Percentiles rank a stretch among this genome's conserved stretches.
Conservation (phyloP, 1,140 invertebrate genomes). For the Drosophila ananassae region DNA sequence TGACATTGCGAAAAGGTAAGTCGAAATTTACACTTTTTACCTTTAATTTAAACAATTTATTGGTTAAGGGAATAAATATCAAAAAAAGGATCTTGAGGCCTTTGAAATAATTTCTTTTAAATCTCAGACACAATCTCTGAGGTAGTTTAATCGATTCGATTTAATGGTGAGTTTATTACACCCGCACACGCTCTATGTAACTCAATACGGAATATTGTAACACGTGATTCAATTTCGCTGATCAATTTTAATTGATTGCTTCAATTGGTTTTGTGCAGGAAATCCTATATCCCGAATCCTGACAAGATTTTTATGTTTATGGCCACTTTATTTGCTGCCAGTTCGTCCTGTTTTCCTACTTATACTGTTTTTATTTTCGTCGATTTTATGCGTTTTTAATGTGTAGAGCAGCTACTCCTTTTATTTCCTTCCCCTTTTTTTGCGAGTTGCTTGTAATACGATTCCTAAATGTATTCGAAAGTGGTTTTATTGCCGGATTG, state of each 20-base stretch:
- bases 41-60: background rate
- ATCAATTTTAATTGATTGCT: conserved; percentile 80
- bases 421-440: conserved; percentile 22
- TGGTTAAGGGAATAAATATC: background rate
- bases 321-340: conserved; percentile 67
- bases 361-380: conserved; percentile 31
- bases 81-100: background rate
- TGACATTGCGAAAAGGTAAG: conserved; percentile 34
- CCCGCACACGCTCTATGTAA: conserved; percentile 41
- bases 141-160: conserved; percentile 18
- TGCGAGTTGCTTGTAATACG: conserved; percentile 49
- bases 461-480: conserved; percentile 71
- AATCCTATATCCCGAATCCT: conserved; percentile 15
- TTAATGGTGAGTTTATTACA: conserved; percentile 49
- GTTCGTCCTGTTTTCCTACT: conserved; percentile 41
- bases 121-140: conserved; percentile 9
- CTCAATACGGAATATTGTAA: conserved; percentile 63
- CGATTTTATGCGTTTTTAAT: conserved; percentile 80
- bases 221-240: conserved; percentile 79
- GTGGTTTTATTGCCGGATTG: conserved; percentile 66
- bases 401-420: conserved; percentile 72
- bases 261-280: conserved; percentile 57
- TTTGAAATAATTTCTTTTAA: background rate
- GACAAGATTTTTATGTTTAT: conserved; percentile 51
- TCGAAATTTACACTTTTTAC: background rate